phyloP scores from a whole-genome alignment of 2,888 invertebrate genomes.

The Clunio marinus region DNA sequence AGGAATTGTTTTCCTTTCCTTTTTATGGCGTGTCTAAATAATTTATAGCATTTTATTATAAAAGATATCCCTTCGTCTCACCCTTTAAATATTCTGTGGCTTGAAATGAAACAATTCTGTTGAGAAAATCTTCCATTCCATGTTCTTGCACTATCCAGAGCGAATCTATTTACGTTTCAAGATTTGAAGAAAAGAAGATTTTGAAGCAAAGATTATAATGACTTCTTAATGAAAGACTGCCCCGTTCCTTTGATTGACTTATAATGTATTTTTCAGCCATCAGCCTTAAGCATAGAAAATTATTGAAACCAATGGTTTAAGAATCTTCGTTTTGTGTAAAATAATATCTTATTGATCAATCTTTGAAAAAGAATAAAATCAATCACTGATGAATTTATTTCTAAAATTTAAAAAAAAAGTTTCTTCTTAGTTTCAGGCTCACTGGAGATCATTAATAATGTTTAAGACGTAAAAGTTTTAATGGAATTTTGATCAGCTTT shows the following conservation, averaged over 20 bases:
- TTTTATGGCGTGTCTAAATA: constrained; percentile 36
- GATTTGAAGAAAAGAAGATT: no score
- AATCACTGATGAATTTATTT: neutral
- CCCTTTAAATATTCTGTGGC: constrained; percentile 27
- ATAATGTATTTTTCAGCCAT: no score
- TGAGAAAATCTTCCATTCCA: neutral
- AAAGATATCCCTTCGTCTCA: constrained; percentile 32
- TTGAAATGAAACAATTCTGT: neutral
- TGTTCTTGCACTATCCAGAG: neutral
- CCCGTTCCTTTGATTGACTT: no score
- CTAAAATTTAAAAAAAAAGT: neutral
- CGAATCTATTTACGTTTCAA: no score
- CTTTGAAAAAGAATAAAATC: neutral
- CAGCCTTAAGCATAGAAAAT: no score
- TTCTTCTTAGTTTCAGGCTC: neutral
- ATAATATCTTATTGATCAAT: no score
- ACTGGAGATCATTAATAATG: neutral
- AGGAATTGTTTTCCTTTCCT: constrained; percentile 23
- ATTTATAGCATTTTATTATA: constrained; percentile 34
- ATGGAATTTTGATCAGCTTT: neutral
- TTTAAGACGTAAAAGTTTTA: neutral
- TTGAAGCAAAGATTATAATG: no score
- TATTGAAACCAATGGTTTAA: no score
- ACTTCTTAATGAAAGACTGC: no score
- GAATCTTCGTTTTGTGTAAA: neutral